Percentiles rank a stretch among this genome's conserved stretches.
Evolutionary conservation across 2,888 invertebrate species (phyloP).

Genomic region (Plagodis pulveraria): DNA sequence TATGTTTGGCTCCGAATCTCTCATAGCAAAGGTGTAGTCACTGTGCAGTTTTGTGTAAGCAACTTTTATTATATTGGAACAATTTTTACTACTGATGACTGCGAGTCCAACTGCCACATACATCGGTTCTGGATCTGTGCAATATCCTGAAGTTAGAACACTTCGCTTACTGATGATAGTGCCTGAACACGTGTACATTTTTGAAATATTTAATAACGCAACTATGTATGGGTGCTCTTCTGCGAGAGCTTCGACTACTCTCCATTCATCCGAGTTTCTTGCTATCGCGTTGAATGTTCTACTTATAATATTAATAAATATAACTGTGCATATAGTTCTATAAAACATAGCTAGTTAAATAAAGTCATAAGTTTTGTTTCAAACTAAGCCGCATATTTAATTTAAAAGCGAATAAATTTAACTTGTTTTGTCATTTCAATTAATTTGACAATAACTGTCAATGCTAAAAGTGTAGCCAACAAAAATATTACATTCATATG

Average conservation of each 20-base stretch:
- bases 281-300: not conserved
- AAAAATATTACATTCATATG: too few relatives aligned
- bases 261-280: constrained; percentile 45
- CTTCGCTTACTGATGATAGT: constrained; percentile 53
- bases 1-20: constrained; percentile 44
- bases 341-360: constrained; percentile 52
- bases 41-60: constrained; percentile 48
- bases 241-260: constrained; percentile 55
- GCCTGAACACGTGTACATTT: constrained; percentile 62
- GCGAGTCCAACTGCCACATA: constrained; percentile 58
- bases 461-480: too few relatives aligned
- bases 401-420: not conserved
- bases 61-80: constrained; percentile 44
- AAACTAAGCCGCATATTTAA: not conserved
- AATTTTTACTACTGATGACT: constrained; percentile 33
- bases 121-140: constrained; percentile 47
- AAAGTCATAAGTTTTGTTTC: constrained; percentile 11
- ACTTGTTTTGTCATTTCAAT: not conserved
- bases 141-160: constrained; percentile 66
- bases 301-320: constrained; percentile 35
- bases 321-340: constrained; percentile 39
- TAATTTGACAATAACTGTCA: too few relatives aligned
- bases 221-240: constrained; percentile 65
- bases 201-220: constrained; percentile 52
- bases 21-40: constrained; percentile 55